Base-by-base conservation (phyloP, 1,140 invertebrate genomes). In the Cyclina sinensis region DNA sequence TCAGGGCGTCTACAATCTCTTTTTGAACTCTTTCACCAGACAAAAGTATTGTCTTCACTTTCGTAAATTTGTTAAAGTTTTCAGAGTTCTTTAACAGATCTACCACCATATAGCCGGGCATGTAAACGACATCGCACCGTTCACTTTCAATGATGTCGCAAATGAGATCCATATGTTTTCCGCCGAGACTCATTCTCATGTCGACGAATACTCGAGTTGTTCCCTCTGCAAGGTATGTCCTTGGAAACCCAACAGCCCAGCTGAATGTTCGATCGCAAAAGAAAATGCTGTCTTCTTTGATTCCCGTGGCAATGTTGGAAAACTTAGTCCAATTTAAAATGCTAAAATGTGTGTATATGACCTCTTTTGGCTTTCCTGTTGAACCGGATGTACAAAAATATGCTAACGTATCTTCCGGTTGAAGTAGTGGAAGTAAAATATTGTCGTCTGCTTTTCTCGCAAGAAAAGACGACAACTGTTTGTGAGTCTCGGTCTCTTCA, bases 241-340 rank as follows among this genome's bases (percentile, higher is more conserved):
- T 90, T 32, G 16, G 90, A 86, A 51, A 82, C 18, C 88, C 91
- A 62, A 68, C 82, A 32, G 32, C 90, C 91, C 57, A 91, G 79
- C 80, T 86, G 27, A 83, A 89, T 48, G 86, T 59, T 7, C 86
- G 43, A n/a, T 88, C 86, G 12, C 48, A 82, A 51, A 88, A 88
- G 18, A 70, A 82, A 14, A 59, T 30, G 39, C 65, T 73, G 0
- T 88, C 32, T 1, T 59, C 68, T 0, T 24, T 48, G 9, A 88
- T 83, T 1, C 37, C n/a, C 5, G 83, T 12, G 18, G 5, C 21
- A 16, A 30, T 70, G 51, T 59, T 16, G 24, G 14, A 16, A 27
- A 16, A 16, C 18, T 39, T 30, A 12, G 86, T 81, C 79, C 78
- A 82, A 35, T 88, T 88, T 30, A 88, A 12, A 11, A 59, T 76